Evolutionary conservation across 2,113 vertebrate genomes (phyloP), one percentile per base, ranked within the genome.

Genomic region (Ranitomeya variabilis): DNA sequence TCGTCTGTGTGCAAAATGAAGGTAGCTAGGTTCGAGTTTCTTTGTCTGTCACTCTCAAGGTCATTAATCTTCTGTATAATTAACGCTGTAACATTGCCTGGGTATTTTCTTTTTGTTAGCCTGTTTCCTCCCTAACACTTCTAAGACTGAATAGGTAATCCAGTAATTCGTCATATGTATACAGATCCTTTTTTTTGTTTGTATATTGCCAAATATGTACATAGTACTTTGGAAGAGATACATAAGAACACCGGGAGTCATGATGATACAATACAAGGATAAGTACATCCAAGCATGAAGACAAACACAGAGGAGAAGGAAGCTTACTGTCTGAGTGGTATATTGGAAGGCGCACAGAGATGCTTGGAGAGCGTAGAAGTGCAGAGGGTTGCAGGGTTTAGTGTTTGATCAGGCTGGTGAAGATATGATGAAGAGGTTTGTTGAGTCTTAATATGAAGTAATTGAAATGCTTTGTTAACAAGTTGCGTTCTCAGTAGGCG

Each of bases 351-450:
- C 51, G 12, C 54, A 78, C 81, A 84, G 87, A 89, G 81, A 84
- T 84, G 78, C 57, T 79, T 89, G 59, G 81, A 89, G 81, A 69
- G 82, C n/a, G 55, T 59, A 89, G 67, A 89, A 89, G 73, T 66
- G 60, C 74, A 57, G 57, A 84, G 87, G 71, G 78, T 55, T 89
- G 71, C 78, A 45, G 37, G 37, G 37, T 45, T 3, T 45, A 89
- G 87, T 89, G 87, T 89, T 89, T 84, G 73, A 84, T 89, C 87
- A 84, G 81, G 67, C 81, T 88, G 57, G 87, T 84, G 60, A 89
- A 83, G 79, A 69, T 89, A 85, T 89, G 45, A 85, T 85, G 51
- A 52, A 89, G 87, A 69, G 73, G 82, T 89, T 89, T 89, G 81
- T 89, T 85, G 81, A 89, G 71, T 89, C 82, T 85, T 89, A 52